Evolutionary conservation across 2,797 vertebrate species (phyloP), one percentile per base, ranked within the genome.

Genomic region (Paedocypris micromegethes): DNA sequence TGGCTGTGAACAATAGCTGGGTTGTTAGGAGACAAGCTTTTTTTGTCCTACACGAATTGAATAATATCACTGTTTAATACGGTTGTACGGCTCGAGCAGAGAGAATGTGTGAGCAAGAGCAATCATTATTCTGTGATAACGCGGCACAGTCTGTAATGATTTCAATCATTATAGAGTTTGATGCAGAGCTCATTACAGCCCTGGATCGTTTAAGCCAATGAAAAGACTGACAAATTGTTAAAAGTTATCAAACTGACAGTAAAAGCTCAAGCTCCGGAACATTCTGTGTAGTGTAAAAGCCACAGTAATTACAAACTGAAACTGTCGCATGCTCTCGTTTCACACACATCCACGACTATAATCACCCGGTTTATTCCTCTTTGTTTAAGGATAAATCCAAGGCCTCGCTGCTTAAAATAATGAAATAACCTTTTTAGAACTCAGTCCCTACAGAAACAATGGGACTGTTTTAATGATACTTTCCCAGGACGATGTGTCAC

Each of bases 241-340:
- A 43, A 38, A 40, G 64, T 60, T 66, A 40, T 42, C 9, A 57
- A 51, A 54, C 38, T 68, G 72, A 73, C 72, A 68, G 58, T 73
- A 64, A 73, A 68, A 73, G 72, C 72, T 64, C 48, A 45, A 64
- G 68, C 53, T 23, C 42, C 46, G 40, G 59, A 64, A 63, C 43
- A 62, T 64, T 73, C 52, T 43, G 53, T 58, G 48, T 48, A 61
- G 53, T 62, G 47, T 68, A 58, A 73, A 73, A 68, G 72, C 72
- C 48, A 46, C 54, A 58, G 59, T 68, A 58, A 68, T 73, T 73
- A 73, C 58, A 44, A 53, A 68, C 39, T n/a, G 53, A 68, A 49
- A 73, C 3, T 50, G 46, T 49, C 9, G 43, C 61, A 48, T 45
- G 39, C 49, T 43, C 43, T 53, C 23, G 23, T 23, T 23, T 23